Conservation (phyloP, 2,888 invertebrate species). For the Orthonevra nobilis region DNA sequence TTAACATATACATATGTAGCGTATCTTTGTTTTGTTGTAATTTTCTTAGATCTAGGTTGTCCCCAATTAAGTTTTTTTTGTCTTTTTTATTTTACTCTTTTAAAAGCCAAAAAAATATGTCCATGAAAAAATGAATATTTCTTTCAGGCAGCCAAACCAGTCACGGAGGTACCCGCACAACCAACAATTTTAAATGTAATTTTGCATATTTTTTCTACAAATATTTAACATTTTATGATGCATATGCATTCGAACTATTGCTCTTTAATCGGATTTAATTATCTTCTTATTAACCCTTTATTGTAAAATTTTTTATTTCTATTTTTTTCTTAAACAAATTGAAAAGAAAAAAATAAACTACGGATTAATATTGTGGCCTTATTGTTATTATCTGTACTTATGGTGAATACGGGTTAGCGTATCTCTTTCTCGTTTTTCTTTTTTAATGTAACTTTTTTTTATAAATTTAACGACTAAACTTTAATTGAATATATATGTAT, state of each 20-base stretch:
- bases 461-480: slow-evolving; percentile 47
- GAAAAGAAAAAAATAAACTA: not conserved
- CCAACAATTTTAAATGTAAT: slow-evolving; percentile 81
- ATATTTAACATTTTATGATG: slow-evolving; percentile 64
- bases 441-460: slow-evolving; percentile 36
- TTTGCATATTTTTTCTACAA: slow-evolving; percentile 73
- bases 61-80: too few species aligned
- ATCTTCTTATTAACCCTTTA: slow-evolving; percentile 39
- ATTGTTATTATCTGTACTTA: slow-evolving; percentile 50
- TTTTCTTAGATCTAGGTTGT: slow-evolving; percentile 31
- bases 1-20: slow-evolving; percentile 32
- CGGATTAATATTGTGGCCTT: slow-evolving; percentile 59
- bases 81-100: slow-evolving; percentile 52
- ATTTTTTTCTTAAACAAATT: slow-evolving; percentile 6
- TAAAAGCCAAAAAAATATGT: slow-evolving; percentile 21
- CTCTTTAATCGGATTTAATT: slow-evolving; percentile 56
- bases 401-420: slow-evolving; percentile 60
- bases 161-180: slow-evolving; percentile 84
- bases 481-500: slow-evolving; percentile 36
- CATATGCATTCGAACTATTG: slow-evolving; percentile 58
- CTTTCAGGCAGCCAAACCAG: slow-evolving; percentile 87
- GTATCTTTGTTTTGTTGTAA: slow-evolving; percentile 50
- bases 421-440: too few species aligned
- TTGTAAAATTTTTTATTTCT: slow-evolving; percentile 3
- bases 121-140: slow-evolving; percentile 77